phyloP scores from a whole-genome alignment of 2,113 vertebrate genomes.

The Cavia aperea region DNA sequence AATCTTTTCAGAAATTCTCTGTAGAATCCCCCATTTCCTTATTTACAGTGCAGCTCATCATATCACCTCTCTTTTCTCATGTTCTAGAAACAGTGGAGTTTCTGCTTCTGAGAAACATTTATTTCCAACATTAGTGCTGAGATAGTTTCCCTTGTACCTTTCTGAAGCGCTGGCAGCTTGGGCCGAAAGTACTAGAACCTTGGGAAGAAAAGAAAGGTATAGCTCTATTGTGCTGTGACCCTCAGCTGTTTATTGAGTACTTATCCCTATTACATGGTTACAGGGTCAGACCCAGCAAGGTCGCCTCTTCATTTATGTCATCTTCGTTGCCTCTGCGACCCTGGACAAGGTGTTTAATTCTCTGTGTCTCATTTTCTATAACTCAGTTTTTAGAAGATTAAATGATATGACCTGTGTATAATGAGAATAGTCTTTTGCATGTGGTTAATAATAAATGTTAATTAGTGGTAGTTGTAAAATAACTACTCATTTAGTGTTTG shows the following conservation, averaged over 20 bases:
- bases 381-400: conserved; percentile 13
- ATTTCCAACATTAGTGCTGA: neutral
- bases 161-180: neutral
- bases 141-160: neutral
- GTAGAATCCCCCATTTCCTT: neutral
- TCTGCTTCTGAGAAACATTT: neutral
- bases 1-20: neutral
- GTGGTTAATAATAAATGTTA: neutral
- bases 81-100: neutral
- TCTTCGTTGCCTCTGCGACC: neutral
- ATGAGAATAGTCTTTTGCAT: neutral
- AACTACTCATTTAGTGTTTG: neutral
- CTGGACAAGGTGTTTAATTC: neutral
- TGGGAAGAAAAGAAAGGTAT: neutral
- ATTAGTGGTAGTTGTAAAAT: neutral
- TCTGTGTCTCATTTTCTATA: neutral
- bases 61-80: neutral
- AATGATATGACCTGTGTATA: neutral
- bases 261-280: neutral
- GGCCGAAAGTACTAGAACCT: neutral
- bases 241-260: neutral
- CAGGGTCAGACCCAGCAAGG: neutral
- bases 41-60: neutral
- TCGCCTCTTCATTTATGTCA: neutral
- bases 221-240: neutral